Base-by-base conservation (phyloP, 2,888 invertebrate species). In the Dorcus parallelipipedus region DNA sequence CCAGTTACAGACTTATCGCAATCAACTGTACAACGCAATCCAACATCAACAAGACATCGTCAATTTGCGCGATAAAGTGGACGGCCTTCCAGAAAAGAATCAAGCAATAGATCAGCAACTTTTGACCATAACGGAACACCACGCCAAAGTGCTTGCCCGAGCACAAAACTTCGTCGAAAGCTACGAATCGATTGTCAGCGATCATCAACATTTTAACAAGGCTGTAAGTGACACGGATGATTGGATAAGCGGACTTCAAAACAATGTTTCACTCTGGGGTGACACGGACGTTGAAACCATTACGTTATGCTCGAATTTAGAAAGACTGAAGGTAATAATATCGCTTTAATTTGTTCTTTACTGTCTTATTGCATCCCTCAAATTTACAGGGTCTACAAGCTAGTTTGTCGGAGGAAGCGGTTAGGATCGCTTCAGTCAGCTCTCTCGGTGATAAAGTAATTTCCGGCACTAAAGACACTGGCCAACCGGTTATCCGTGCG, bases 391-490 rank as follows among this genome's bases (percentile, higher is more conserved):
- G 91, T 69, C 78, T 95, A 9, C 86, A 92, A 73, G 79, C 86
- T 6, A 89, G 86, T 69, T 79, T 96, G 54, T 88, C 90, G 0
- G 95, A 96, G 73, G 97, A 97, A 72, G 91, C 93, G 71, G 87
- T 86, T 3, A 84, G 93, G 56, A 87, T 96, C 20, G 86, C 89
- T 65, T 88, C 88, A 73, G 91, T 96, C 54, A 85, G 91, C 54
- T 81, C 82, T 6, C 76, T 95, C n/a, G 94, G 94, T 0, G 93
- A 95, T 74, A 93, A 93, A 75, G 95, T 97, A 0, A 85, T 95
- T 42, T 91, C 93, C 2, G 93, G 92, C 23, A 95, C 95, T 0
- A 81, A 91, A 39, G 91, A 90, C 70, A 84, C 83, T 47, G 95
- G 94, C 0, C 93, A 94, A 78, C 83, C 88, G 0, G 90, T 91